A percentile compares a stretch with the other conserved stretches of the same genome.
Conservation (phyloP, 1,140 invertebrate species). For the Eufriesea mexicana region DNA sequence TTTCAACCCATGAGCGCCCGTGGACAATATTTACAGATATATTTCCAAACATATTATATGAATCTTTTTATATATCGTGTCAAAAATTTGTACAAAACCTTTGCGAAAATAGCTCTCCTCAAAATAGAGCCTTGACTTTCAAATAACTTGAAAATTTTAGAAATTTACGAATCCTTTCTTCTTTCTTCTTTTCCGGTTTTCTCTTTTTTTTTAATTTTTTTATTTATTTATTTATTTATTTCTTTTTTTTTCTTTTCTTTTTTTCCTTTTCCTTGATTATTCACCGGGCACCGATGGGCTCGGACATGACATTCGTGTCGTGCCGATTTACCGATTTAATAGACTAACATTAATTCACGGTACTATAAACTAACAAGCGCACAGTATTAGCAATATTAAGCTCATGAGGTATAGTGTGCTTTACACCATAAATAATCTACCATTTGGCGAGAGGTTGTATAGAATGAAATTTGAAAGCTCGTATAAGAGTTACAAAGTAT, state of each 20-base stretch:
- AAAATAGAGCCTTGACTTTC: slow-evolving; percentile 47
- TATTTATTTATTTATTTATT: neutral
- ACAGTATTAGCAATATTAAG: slow-evolving; percentile 64
- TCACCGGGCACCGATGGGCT: slow-evolving; percentile 38
- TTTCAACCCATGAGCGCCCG: slow-evolving; percentile 26
- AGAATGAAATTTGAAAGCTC: slow-evolving; percentile 5
- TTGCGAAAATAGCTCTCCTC: slow-evolving; percentile 61
- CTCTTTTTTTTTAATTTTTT: neutral
- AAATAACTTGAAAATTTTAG: slow-evolving; percentile 27
- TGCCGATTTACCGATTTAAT: slow-evolving; percentile 25
- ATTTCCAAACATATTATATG: slow-evolving; percentile 22
- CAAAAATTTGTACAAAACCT: slow-evolving; percentile 62
- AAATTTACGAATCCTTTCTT: slow-evolving; percentile 22
- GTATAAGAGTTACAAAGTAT: neutral
- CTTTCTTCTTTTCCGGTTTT: neutral
- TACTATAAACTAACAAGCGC: slow-evolving; percentile 64
- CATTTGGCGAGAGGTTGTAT: slow-evolving; percentile 40
- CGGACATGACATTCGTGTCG: slow-evolving; percentile 20
- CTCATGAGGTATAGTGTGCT: slow-evolving; percentile 64
- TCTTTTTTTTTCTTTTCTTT: neutral
- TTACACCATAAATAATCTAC: slow-evolving; percentile 54
- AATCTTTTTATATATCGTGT: slow-evolving; percentile 32
- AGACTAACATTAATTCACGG: slow-evolving; percentile 50
- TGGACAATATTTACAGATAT: slow-evolving; percentile 24
- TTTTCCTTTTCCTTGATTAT: neutral